Conservation (phyloP, 2,888 invertebrate genomes). For the Tetragnatha montana region DNA sequence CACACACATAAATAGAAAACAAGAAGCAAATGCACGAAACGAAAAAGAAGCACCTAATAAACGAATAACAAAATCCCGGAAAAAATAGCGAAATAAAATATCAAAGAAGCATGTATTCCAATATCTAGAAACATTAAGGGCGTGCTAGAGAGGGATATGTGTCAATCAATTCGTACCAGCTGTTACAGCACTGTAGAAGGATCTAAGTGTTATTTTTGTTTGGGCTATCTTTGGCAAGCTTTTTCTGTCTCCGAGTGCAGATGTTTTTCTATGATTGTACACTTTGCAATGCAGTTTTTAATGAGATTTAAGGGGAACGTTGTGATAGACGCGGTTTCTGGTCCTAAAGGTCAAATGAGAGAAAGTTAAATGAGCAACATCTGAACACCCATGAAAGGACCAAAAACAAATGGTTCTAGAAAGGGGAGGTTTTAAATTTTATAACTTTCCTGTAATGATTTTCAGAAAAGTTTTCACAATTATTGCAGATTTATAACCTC, state of each 20-base stretch:
- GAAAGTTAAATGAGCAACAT: no score
- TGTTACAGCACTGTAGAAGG: slow-evolving; percentile 36
- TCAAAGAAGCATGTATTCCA: slow-evolving; percentile 54
- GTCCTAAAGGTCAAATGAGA: no score
- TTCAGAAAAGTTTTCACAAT: no score
- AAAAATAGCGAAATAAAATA: slow-evolving; percentile 48
- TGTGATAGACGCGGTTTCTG: no score
- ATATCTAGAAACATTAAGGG: slow-evolving; percentile 56
- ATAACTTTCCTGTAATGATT: no score
- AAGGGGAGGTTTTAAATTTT: no score
- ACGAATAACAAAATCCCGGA: slow-evolving; percentile 40
- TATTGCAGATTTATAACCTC: no score
- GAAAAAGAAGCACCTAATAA: slow-evolving; percentile 36
- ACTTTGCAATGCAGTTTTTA: slow-evolving; percentile 12
- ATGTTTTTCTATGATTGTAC: slow-evolving; percentile 5
- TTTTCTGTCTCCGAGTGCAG: slow-evolving; percentile 11
- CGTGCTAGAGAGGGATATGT: slow-evolving; percentile 50
- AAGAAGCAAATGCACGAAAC: not conserved
- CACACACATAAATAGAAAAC: slow-evolving; percentile 27
- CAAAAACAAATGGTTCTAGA: no score
- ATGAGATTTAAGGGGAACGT: not conserved
- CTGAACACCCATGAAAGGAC: no score
- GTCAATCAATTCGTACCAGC: slow-evolving; percentile 60
- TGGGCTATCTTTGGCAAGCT: not conserved
- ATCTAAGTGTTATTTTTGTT: slow-evolving; percentile 29